phyloP scores from a whole-genome alignment of 1,140 invertebrate species.

The Neodiprion virginianus region DNA sequence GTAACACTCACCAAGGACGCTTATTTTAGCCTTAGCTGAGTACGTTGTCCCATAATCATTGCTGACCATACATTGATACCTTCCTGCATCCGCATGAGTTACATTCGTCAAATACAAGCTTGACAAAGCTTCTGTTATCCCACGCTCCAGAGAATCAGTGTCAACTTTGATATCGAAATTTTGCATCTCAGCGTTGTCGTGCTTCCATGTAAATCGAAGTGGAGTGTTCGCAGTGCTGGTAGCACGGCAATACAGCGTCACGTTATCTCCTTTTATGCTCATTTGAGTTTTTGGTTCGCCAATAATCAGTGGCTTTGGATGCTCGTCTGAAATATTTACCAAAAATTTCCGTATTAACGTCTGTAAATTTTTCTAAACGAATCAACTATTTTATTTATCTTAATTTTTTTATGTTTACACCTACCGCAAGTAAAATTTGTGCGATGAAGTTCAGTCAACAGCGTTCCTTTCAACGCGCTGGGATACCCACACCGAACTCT shows the following conservation, averaged over 20 bases:
- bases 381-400: conserved; percentile 29
- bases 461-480: conserved; percentile 70
- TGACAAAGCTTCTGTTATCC: conserved; percentile 69
- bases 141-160: conserved; percentile 51
- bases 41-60: conserved; percentile 91
- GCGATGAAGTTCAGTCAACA: conserved; percentile 70
- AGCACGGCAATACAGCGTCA: conserved; percentile 83
- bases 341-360: not conserved
- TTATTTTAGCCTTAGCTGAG: conserved; percentile 84
- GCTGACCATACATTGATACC: conserved; percentile 91
- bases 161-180: conserved; percentile 47
- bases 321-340: conserved; percentile 65
- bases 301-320: conserved; percentile 84
- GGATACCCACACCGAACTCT: conserved; percentile 82
- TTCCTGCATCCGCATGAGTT: conserved; percentile 79
- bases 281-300: conserved; percentile 82
- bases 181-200: conserved; percentile 81
- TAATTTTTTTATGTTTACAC: conserved; percentile 27
- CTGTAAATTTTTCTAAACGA: conserved; percentile 17
- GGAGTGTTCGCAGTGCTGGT: conserved; percentile 67
- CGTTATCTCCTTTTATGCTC: conserved; percentile 84
- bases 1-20: conserved; percentile 74
- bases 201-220: conserved; percentile 83
- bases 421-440: conserved; percentile 79
- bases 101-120: conserved; percentile 76